These are phyloP conservation scores for Pyxicephalus adspersus DNA, from an alignment of 2,113 vertebrate species.

Conservation along the genomic window DNA sequence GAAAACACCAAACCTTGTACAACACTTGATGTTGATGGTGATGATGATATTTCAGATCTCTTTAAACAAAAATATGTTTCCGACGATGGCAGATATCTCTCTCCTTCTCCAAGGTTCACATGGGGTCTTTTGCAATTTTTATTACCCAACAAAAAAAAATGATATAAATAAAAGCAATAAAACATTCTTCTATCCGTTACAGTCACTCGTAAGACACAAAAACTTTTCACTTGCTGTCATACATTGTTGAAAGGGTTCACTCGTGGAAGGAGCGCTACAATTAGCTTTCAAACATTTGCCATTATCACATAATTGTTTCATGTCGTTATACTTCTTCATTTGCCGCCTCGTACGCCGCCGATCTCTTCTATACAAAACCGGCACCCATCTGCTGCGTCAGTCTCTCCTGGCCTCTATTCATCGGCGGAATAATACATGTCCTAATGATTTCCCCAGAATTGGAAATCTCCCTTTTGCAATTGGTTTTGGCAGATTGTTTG, in stretches of 20 bases:
- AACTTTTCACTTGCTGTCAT: slow-evolving; percentile 12
- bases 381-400: slow-evolving; percentile 99
- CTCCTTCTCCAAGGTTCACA: not conserved
- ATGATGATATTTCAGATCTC: too few relatives aligned
- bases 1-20: too few relatives aligned
- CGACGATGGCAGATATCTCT: not conserved
- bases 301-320: slow-evolving; percentile 96
- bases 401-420: slow-evolving; percentile 97
- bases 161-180: too few relatives aligned
- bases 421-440: slow-evolving; percentile 99
- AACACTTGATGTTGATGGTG: too few relatives aligned
- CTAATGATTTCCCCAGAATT: slow-evolving; percentile 99
- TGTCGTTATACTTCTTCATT: slow-evolving; percentile 95
- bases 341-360: slow-evolving; percentile 87
- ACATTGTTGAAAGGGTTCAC: slow-evolving; percentile 77
- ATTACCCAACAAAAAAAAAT: not conserved
- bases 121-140: not conserved
- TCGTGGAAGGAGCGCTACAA: slow-evolving; percentile 90
- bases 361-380: slow-evolving; percentile 93
- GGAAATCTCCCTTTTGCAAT: slow-evolving; percentile 99
- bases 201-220: not conserved
- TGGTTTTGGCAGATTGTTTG: slow-evolving; percentile 99
- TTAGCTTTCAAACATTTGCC: slow-evolving; percentile 95
- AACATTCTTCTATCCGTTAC: not conserved
- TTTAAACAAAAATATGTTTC: too few relatives aligned